Evolutionary conservation across 2,113 vertebrate species (phyloP), one percentile per base, ranked within the genome.

Genomic region (Camelus dromedarius): DNA sequence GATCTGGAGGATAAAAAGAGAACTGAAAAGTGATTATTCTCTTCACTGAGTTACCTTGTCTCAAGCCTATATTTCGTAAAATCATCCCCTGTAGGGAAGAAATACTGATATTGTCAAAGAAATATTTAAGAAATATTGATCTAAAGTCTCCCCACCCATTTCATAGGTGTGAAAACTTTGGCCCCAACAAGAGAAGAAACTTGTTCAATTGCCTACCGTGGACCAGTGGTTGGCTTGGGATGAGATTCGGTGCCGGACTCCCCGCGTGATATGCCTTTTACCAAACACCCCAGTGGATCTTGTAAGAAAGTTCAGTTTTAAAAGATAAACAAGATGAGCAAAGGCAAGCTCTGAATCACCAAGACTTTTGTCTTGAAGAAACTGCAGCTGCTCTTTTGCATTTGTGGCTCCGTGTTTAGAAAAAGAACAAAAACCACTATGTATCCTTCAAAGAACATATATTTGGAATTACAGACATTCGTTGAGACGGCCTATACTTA

Each of bases 401-500:
- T 50, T 32, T 80, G 24, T 84, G 69, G 46, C 58, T 97, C 87
- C 5, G 52, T 19, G 18, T 96, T 83, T 56, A 72, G 96, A 90
- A 69, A 86, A 95, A 48, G 32, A 15, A 48, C 22, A 30, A 75
- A 88, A 83, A 75, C 48, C n/a, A 89, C 28, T 14, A 38, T 12
- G 79, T 7, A 42, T 48, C 64, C 46, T 93, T 93, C 35, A 70
- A 90, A 96, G 89, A 80, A 69, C 64, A 66, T 66, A 0, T 62
- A 70, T 73, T 88, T 81, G 75, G 90, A 96, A 90, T 90, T 83
- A 92, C 2, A 89, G 79, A 54, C 75, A 90, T 76, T 50, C 75
- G 87, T 62, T 66, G 79, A 50, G n/a, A 62, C 12, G 50, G 66
- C 32, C 87, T 85, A 3, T 93, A 56, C n/a, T 80, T 87, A 77